Evolutionary conservation across 2,797 vertebrate species (phyloP).

Genomic region (Catharus ustulatus): DNA sequence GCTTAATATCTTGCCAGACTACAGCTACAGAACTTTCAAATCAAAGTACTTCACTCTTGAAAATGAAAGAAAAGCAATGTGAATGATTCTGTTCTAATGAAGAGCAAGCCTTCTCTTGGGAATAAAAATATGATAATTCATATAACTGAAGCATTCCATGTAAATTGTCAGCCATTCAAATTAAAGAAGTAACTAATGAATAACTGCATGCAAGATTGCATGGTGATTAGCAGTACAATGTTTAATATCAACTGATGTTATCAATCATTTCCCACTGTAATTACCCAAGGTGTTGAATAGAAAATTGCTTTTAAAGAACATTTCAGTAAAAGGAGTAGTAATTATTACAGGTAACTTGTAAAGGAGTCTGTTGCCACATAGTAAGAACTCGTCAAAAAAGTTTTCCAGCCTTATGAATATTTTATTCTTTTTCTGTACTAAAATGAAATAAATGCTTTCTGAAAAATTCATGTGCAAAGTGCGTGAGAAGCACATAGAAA

Average conservation of each 20-base stretch:
- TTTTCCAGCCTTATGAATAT: background rate
- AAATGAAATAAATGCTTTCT: background rate
- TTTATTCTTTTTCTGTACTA: background rate
- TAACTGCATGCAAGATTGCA: constrained; percentile 60
- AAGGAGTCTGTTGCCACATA: background rate
- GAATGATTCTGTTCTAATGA: constrained; percentile 23
- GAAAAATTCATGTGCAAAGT: background rate
- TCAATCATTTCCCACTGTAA: constrained; percentile 62
- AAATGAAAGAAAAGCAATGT: constrained; percentile 20
- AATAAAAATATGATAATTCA: constrained; percentile 46
- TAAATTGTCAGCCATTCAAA: constrained; percentile 61
- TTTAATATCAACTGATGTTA: constrained; percentile 58
- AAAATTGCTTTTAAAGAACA: constrained; percentile 63
- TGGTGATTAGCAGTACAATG: constrained; percentile 61
- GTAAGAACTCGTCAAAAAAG: background rate
- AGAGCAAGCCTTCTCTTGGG: background rate
- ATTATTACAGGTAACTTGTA: constrained; percentile 15
- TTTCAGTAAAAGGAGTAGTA: constrained; percentile 42
- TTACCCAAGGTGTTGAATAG: constrained; percentile 54
- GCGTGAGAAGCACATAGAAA: background rate
- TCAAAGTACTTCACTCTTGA: constrained; percentile 11
- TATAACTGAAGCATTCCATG: constrained; percentile 25
- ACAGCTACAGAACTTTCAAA: constrained; percentile 28
- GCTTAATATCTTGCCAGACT: background rate
- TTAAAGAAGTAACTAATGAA: constrained; percentile 66